phyloP scores from a whole-genome alignment of 2,888 invertebrate genomes.

The Pristionchus fissidentatus region DNA sequence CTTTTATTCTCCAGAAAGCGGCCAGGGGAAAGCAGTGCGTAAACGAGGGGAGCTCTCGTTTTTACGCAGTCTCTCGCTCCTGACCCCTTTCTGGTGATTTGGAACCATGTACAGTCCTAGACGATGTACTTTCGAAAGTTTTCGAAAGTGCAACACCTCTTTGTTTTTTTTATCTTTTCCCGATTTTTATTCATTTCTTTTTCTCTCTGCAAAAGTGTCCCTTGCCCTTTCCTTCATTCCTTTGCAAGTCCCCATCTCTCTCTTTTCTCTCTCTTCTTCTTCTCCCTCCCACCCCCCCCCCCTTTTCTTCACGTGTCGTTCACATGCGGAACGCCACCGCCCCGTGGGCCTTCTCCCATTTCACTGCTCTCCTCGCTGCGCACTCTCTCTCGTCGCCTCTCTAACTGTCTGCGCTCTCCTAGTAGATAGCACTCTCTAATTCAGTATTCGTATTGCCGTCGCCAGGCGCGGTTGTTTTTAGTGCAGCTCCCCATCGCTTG shows the following conservation, averaged over 20 bases:
- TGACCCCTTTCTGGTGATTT: no score
- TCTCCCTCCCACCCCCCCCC: conserved; percentile 2
- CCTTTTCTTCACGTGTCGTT: neutral
- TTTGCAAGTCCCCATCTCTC: neutral
- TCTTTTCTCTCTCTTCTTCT: neutral
- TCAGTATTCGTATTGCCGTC: neutral
- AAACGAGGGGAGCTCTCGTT: no score
- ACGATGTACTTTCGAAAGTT: no score
- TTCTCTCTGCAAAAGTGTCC: neutral
- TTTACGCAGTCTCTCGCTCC: no score
- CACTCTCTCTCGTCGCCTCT: neutral
- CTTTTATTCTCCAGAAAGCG: neutral
- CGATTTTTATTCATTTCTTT: no score
- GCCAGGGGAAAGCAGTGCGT: neutral
- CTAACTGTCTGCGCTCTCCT: neutral
- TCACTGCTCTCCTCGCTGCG: neutral
- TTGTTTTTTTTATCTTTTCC: no score
- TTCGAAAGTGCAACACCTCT: no score
- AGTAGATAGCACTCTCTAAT: neutral
- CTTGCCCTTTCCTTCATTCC: neutral
- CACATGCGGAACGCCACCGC: conserved; percentile 7
- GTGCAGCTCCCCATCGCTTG: no score
- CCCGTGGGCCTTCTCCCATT: neutral
- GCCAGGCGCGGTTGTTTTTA: neutral
- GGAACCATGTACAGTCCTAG: no score